A percentile compares a stretch with the other conserved stretches of the same genome.
phyloP scores from a whole-genome alignment of 2,113 vertebrate genomes.

The Thunnus thynnus region DNA sequence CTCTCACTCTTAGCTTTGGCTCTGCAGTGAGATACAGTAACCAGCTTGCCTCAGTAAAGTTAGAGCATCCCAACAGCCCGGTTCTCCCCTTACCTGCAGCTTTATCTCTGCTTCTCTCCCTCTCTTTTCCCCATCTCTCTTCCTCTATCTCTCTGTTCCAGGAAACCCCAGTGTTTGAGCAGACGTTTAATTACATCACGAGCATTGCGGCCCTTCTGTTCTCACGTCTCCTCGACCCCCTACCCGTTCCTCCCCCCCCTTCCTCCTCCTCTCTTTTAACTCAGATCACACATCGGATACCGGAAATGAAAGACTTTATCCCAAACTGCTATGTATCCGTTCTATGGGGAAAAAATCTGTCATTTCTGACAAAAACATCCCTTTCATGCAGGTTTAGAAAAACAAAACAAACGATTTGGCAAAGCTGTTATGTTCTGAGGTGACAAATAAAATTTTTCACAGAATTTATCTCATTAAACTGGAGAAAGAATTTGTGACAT shows the following conservation, averaged over 20 bases:
- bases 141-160: constrained; percentile 41
- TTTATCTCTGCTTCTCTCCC: constrained; percentile 31
- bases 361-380: too few species aligned
- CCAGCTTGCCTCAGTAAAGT: constrained; percentile 21
- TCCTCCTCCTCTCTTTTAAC: constrained; percentile 7
- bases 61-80: constrained; percentile 26
- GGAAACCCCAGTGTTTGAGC: constrained; percentile 64
- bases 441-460: too few species aligned
- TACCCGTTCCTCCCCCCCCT: constrained; percentile 1
- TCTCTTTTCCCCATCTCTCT: constrained; percentile 19
- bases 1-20: constrained; percentile 12
- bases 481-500: too few species aligned
- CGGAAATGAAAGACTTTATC: not conserved
- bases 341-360: too few species aligned
- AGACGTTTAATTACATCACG: constrained; percentile 73
- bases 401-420: not conserved
- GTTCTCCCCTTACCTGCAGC: constrained; percentile 17
- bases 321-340: not conserved
- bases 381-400: too few species aligned
- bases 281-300: not conserved
- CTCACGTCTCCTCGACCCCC: constrained; percentile 38
- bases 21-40: not conserved
- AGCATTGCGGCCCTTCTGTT: constrained; percentile 54
- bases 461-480: too few species aligned
- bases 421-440: too few species aligned